Evolutionary conservation across 2,888 invertebrate genomes (phyloP).

Genomic region (Perithous albicinctus): DNA sequence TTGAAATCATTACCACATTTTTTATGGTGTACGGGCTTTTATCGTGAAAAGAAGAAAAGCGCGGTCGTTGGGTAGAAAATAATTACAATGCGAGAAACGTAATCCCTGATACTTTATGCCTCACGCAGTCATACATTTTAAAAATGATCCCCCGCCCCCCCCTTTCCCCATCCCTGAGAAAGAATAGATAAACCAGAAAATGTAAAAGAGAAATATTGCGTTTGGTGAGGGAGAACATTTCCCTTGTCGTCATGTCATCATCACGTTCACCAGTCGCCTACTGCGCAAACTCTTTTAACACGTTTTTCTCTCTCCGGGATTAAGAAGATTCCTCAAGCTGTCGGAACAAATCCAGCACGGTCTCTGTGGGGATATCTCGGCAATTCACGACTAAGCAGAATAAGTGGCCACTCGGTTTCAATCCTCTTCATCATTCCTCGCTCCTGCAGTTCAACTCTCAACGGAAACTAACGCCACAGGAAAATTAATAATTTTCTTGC

Average conservation of each 20-base stretch:
- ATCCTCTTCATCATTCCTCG: constrained; percentile 3
- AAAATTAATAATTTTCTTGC: neutral
- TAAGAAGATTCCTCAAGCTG: constrained; percentile 12
- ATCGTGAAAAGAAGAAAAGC: no score
- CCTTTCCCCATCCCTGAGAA: no score
- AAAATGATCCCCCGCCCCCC: neutral
- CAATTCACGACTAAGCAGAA: constrained; percentile 6
- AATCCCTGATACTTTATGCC: neutral
- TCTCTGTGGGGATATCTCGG: neutral
- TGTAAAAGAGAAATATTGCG: neutral
- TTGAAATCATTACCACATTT: no score
- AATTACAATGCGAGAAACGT: no score
- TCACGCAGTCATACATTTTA: neutral
- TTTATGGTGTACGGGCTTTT: no score
- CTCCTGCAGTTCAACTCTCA: neutral
- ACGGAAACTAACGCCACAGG: neutral
- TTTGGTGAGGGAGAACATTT: neutral
- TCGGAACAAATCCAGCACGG: constrained; percentile 8
- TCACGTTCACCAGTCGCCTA: neutral
- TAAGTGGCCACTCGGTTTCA: constrained; percentile 10
- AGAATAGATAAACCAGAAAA: neutral
- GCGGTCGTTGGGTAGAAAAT: no score
- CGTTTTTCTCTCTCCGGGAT: constrained; percentile 25
- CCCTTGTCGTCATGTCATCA: neutral
- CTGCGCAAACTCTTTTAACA: constrained; percentile 31